A percentile compares a stretch with the other conserved stretches of the same genome.
Evolutionary conservation across 2,888 invertebrate genomes (phyloP).

Genomic region (Pseudococcus viburni): DNA sequence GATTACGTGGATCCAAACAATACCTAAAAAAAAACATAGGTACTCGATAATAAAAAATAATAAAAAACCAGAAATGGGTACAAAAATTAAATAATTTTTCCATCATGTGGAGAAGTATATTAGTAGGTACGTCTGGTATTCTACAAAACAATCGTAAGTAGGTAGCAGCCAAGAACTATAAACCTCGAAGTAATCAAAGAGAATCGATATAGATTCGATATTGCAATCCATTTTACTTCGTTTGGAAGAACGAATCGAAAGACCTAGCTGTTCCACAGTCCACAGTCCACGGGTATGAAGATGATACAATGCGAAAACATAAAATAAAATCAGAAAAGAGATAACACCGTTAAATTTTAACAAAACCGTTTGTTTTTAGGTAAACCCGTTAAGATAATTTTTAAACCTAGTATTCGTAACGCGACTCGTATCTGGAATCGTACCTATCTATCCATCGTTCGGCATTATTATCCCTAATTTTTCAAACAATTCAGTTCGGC

Average conservation of each 20-base stretch:
- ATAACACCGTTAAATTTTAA: slow-evolving; percentile 38
- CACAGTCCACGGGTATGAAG: background rate
- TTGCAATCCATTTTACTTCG: background rate
- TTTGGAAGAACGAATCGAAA: background rate
- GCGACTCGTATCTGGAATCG: background rate
- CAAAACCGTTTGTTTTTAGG: slow-evolving; percentile 18
- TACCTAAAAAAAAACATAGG: background rate
- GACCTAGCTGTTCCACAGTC: background rate
- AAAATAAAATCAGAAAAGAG: slow-evolving; percentile 11
- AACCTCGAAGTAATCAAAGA: too few species aligned
- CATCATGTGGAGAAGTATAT: too few species aligned
- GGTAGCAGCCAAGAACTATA: background rate
- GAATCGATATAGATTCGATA: background rate
- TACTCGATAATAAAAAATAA: background rate
- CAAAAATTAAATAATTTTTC: too few species aligned
- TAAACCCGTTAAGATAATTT: slow-evolving; percentile 37
- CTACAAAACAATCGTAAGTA: slow-evolving; percentile 10
- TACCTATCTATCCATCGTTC: background rate
- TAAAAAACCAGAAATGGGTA: background rate
- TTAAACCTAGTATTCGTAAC: slow-evolving; percentile 10
- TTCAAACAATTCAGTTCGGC: slow-evolving; percentile 10
- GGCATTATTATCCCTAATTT: background rate
- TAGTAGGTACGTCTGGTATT: too few species aligned
- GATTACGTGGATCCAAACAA: slow-evolving; percentile 29
- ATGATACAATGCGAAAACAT: background rate